Conservation (phyloP, 2,888 invertebrate genomes). For the Onchidella celtica region DNA sequence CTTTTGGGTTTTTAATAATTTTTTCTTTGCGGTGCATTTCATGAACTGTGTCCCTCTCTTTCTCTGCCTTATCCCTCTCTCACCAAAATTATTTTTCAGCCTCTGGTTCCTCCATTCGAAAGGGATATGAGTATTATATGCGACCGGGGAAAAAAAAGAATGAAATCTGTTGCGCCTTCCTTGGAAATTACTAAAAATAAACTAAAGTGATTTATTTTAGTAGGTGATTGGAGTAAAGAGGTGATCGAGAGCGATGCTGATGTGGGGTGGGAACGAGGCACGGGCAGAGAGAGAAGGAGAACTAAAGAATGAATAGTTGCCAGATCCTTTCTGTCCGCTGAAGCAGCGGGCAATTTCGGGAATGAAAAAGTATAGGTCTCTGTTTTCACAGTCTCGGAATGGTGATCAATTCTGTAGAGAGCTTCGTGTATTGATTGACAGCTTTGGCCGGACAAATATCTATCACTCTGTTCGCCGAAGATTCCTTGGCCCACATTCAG, state of each 20-base stretch:
- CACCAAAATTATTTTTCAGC: slow-evolving; percentile 7
- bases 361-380: slow-evolving; percentile 39
- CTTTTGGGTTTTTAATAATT: slow-evolving; percentile 51
- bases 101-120: not conserved
- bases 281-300: not conserved
- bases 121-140: too few species aligned
- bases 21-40: slow-evolving; percentile 43
- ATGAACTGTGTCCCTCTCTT: too few species aligned
- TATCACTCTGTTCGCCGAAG: not conserved
- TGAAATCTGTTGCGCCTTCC: too few species aligned
- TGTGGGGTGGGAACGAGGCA: not conserved
- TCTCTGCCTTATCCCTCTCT: too few species aligned
- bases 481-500: slow-evolving; percentile 16
- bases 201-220: not conserved
- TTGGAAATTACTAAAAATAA: too few species aligned
- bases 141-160: too few species aligned
- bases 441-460: slow-evolving; percentile 29
- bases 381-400: slow-evolving; percentile 37
- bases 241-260: not conserved
- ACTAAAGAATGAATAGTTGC: not conserved
- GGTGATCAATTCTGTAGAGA: slow-evolving; percentile 34
- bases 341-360: slow-evolving; percentile 1
- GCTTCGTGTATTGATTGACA: slow-evolving; percentile 42
- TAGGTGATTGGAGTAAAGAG: not conserved
- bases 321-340: not conserved